Evolutionary conservation across 2,888 invertebrate genomes (phyloP), one percentile per base, ranked within the genome.

Genomic region (Eubasilissa splendida): DNA sequence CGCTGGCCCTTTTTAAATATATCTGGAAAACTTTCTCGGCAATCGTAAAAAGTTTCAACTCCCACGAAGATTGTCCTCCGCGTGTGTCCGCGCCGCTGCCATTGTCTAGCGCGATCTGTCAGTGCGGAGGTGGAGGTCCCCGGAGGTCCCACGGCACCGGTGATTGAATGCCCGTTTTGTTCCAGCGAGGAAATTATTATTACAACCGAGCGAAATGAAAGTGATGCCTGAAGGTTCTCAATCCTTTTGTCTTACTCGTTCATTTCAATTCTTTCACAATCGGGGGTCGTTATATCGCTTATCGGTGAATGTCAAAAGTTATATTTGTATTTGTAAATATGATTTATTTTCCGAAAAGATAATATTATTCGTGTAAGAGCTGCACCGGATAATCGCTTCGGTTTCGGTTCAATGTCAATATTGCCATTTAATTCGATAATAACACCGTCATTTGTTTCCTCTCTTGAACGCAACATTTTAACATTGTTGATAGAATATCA

Each of bases 51-150:
- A 73, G n/a, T 4, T 58, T 22, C 31, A 73, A 31, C 71, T 73
- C 71, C 71, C 71, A 31, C 71, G 56, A 73, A 58, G 71, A 56
- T 60, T 53, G 56, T 22, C 73, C 53, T 73, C 71, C 78, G 59
- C 70, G 76, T 76, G 80, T 80, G 70, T 58, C 66, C 76, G 60
- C 76, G 65, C 77, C 12, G n/a, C 56, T 58, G 56, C 73, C 71
- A 56, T 66, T 66, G 73, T 52, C 52, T 12, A 22, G 31, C 22
- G 12, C 22, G 53, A 53, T 68, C 42, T 42, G 14, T 65, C 76
- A 31, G 33, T 54, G 33, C 42, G 59, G 52, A 63, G 22, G 22
- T 22, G 22, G 22, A 22, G 22, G 22, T 22, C 22, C 22, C 22
- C 22, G 22, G 22, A 14, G 68, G 68, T 68, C 68, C 68, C 68